Evolutionary conservation across 2,113 vertebrate species (phyloP), one percentile per base, ranked within the genome.

Genomic region (Lepidothrix coronata): DNA sequence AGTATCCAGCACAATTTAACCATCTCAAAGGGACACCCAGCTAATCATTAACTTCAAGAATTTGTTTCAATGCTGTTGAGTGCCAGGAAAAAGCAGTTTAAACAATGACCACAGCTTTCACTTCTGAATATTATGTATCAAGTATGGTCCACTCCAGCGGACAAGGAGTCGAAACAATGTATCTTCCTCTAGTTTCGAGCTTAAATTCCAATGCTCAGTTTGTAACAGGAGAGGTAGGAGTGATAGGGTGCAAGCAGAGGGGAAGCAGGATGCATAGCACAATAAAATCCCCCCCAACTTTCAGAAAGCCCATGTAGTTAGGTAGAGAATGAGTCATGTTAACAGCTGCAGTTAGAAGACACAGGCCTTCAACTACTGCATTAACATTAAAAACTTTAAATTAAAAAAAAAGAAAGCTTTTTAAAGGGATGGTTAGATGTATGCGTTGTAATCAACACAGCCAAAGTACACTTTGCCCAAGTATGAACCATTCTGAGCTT

Each of bases 21-120:
- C 61, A 91, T 31, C 76, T 55, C 66, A 82, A 87, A 87, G 84
- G 78, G 28, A 81, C 66, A 39, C 11, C 3, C 6, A 71, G 91
- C 46, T 96, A 97, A 97, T 96, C 27, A 96, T 97, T 96, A 97
- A 96, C 95, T 63, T 66, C 1, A 11, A 72, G 33, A 76, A 55
- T 70, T 71, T 62, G 24, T 59, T 89, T 59, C 72, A 92, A 25
- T 1, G 1, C 65, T 46, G 19, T 54, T 30, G n/a, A 81, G 55
- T 8, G 23, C n/a, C 21, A 39, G 15, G 31, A 13, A 39, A 51
- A 93, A 79, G 43, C 16, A 46, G 23, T 71, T 89, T 73, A 87
- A 89, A 81, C 71, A 91, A 55, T 5, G 41, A 66, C 54, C 63
- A 44, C 2, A 52, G 49, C 27, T 78, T 93, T 92, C 73, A 72